These are phyloP conservation scores for Diarsia mendica DNA, from an alignment of 2,888 invertebrate genomes.

Conservation along the genomic window DNA sequence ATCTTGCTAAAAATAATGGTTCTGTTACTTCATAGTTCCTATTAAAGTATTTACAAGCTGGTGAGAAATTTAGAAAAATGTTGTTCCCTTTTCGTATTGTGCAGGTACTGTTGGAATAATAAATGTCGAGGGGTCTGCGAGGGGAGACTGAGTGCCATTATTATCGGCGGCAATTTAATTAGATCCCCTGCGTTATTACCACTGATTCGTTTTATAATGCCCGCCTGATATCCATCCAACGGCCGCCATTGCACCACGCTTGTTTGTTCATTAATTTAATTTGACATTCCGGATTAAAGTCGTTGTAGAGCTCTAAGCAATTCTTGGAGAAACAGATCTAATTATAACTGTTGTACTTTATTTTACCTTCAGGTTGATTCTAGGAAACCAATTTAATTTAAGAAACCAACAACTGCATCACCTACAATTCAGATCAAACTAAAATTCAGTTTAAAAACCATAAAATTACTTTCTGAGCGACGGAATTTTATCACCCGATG, in stretches of 20 bases:
- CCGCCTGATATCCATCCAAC: slow-evolving; percentile 80
- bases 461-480: slow-evolving; percentile 88
- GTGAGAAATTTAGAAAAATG: slow-evolving; percentile 57
- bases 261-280: slow-evolving; percentile 68
- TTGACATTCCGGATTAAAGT: slow-evolving; percentile 75
- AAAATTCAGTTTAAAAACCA: slow-evolving; percentile 86
- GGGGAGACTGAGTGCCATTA: slow-evolving; percentile 87
- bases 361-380: background rate
- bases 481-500: slow-evolving; percentile 86
- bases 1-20: slow-evolving; percentile 61
- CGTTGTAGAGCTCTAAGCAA: slow-evolving; percentile 57
- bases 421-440: slow-evolving; percentile 71
- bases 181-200: slow-evolving; percentile 89
- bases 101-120: slow-evolving; percentile 82
- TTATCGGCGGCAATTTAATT: slow-evolving; percentile 90
- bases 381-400: slow-evolving; percentile 29
- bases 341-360: slow-evolving; percentile 1
- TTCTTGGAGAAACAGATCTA: slow-evolving; percentile 12
- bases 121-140: slow-evolving; percentile 87
- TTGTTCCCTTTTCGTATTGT: slow-evolving; percentile 66
- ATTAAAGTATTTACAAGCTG: slow-evolving; percentile 36
- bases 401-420: slow-evolving; percentile 39
- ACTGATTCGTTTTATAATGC: slow-evolving; percentile 89
- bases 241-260: slow-evolving; percentile 67
- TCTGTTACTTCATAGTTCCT: slow-evolving; percentile 48